Base-by-base conservation (phyloP, 2,113 vertebrate genomes). In the Marcusenius ussheri region DNA sequence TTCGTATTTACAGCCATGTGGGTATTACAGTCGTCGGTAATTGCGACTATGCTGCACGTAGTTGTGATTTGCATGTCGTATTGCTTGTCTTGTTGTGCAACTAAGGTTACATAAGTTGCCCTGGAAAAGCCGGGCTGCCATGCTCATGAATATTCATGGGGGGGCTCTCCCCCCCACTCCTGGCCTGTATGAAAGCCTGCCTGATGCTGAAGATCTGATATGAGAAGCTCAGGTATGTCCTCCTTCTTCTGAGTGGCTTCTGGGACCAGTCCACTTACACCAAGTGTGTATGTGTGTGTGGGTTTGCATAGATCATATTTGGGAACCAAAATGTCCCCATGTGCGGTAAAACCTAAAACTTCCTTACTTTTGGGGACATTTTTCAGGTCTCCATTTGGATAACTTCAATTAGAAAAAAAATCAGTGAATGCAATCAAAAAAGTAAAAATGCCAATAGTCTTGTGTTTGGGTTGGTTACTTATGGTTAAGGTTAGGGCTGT, bases 71-170 rank as follows among this genome's bases (percentile, higher is more conserved):
- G 49, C 85, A 87, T 51, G 50, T 53, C 2, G 85, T 53, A 35
- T 47, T 35, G 87, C 53, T 88, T 66, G 87, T 88, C 9, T 58
- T 58, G 53, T 88, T 66, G 39, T 45, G 39, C 39, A 42, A 5
- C 21, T 88, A 42, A 88, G 87, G 53, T 62, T 88, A 66, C 21
- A 46, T 88, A 66, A 88, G 87, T 62, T 88, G 31, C 87, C 39
- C 53, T 62, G 53, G 87, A 88, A 24, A 42, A 46, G 87, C n/a
- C 19, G 7, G 19, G 27, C 87, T 42, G 87, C 31, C 27, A 42
- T 17, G 27, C 7, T 31, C 9, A 58, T 88, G 31, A 42, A 88
- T 88, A 88, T 58, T 62, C 42, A 42, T 24, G 2, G 31, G 1
- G 6, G 39, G 17, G 21, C 4, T 5, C 4, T 17, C 51, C 0